These are phyloP conservation scores for Gallinago jamesoni DNA, from an alignment of 2,113 vertebrate genomes.

Conservation along the genomic window DNA sequence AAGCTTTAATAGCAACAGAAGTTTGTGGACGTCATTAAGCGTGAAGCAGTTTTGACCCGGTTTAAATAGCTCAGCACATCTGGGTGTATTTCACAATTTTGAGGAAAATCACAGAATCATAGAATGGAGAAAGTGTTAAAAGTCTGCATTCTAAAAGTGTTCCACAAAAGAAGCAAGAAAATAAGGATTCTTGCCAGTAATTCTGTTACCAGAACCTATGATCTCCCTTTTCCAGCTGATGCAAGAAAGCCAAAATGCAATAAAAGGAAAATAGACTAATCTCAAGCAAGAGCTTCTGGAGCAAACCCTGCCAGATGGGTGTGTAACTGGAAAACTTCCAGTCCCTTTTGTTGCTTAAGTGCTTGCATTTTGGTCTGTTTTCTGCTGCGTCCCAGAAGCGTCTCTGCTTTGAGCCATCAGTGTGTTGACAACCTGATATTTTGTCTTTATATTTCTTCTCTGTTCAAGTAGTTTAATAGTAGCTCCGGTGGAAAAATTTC, in stretches of 20 bases:
- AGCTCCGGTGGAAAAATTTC: neutral
- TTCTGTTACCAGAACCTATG: slow-evolving; percentile 5
- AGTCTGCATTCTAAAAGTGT: neutral
- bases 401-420: neutral
- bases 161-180: slow-evolving; percentile 12
- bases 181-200: slow-evolving; percentile 18
- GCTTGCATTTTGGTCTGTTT: neutral
- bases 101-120: neutral
- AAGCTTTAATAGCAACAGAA: neutral
- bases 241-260: neutral
- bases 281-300: slow-evolving; percentile 1
- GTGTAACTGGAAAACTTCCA: slow-evolving; percentile 33
- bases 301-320: slow-evolving; percentile 20
- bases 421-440: slow-evolving; percentile 1
- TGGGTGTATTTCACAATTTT: neutral
- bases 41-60: neutral
- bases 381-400: neutral
- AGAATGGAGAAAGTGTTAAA: neutral
- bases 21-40: neutral
- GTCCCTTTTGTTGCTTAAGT: slow-evolving; percentile 10
- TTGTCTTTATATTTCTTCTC: neutral
- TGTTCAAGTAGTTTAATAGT: neutral
- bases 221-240: slow-evolving; percentile 20
- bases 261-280: slow-evolving; percentile 25
- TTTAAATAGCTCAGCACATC: neutral